Evolutionary conservation across 2,113 vertebrate genomes (phyloP).

Genomic region (Trichomycterus rosablanca): DNA sequence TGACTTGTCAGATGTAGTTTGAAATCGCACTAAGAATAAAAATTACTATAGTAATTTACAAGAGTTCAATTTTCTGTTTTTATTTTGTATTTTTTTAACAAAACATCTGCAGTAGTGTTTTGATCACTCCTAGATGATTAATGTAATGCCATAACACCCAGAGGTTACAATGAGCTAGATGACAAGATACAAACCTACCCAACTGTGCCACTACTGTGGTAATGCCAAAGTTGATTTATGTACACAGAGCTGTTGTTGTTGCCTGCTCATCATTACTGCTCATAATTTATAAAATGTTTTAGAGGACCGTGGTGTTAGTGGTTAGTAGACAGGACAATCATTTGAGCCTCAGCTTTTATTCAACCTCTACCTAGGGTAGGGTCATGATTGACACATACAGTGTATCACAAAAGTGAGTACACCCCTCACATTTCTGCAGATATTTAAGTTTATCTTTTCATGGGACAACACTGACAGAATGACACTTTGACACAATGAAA

Average conservation of each 20-base stretch:
- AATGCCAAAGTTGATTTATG: slow-evolving; percentile 34
- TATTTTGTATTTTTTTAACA: too few species aligned
- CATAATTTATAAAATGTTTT: neutral
- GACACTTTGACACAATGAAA: too few species aligned
- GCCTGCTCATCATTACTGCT: neutral
- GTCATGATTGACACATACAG: too few species aligned
- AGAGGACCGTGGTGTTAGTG: neutral
- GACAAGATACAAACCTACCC: slow-evolving; percentile 22
- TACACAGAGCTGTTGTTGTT: slow-evolving; percentile 22
- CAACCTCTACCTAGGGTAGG: too few species aligned
- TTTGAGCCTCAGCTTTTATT: too few species aligned
- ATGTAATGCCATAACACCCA: slow-evolving; percentile 30
- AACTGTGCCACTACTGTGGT: too few species aligned
- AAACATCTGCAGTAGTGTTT: slow-evolving; percentile 33
- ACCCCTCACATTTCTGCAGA: too few species aligned
- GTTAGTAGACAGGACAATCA: neutral
- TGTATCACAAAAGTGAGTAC: too few species aligned
- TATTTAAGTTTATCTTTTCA: too few species aligned
- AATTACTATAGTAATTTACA: slow-evolving; percentile 38
- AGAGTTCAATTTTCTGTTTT: slow-evolving; percentile 32
- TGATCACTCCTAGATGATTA: slow-evolving; percentile 28
- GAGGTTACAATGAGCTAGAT: slow-evolving; percentile 20
- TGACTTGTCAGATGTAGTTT: slow-evolving; percentile 15
- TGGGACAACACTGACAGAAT: too few species aligned
- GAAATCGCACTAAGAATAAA: slow-evolving; percentile 30